Base-by-base conservation (phyloP, 1,140 invertebrate genomes). In the Batillaria attramentaria region DNA sequence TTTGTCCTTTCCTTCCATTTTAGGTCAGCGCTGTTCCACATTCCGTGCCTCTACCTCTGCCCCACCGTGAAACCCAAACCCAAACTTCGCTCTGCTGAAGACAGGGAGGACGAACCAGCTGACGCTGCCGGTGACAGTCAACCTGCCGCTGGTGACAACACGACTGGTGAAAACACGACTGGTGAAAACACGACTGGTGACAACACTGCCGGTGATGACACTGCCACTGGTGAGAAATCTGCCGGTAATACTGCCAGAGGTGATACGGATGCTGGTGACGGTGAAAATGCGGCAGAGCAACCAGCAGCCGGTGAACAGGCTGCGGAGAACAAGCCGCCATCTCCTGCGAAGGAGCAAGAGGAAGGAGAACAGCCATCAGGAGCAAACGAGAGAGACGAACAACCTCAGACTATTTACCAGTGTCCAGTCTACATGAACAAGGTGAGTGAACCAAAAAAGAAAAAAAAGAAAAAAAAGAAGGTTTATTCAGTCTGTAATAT, bases 331-430 rank as follows among this genome's bases (percentile, higher is more conserved):
- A 10, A 74, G 39, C 28, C 6, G 35, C 69, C 50, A 41, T 3
- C 54, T 62, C 41, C 35, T 24, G 33, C 20, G 66, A 77, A 72
- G 60, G 31, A 57, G 8, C 24, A 75, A 46, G 72, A 43, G 33
- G n/a, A 16, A 43, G 57, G 39, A n/a, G 8, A 33, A 8, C 39
- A 70, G 18, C 13, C 72, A 20, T 16, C 43, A 46, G 83, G 84
- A 8, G 50, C 65, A 72, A 76, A 50, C 10, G 80, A 83, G 5
- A 81, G 84, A 24, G 81, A 80, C 20, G 78, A 74, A 66, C n/a
- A n/a, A n/a, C n/a, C n/a, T n/a, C n/a, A n/a, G n/a, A n/a, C n/a
- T n/a, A n/a, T n/a, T n/a, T n/a, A n/a, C n/a, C n/a, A n/a, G n/a
- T n/a, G n/a, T n/a, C n/a, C n/a, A n/a, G n/a, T n/a, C n/a, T n/a